A percentile compares a stretch with the other conserved stretches of the same genome.
Conservation (phyloP, 2,113 vertebrate species). For the Turnix velox region DNA sequence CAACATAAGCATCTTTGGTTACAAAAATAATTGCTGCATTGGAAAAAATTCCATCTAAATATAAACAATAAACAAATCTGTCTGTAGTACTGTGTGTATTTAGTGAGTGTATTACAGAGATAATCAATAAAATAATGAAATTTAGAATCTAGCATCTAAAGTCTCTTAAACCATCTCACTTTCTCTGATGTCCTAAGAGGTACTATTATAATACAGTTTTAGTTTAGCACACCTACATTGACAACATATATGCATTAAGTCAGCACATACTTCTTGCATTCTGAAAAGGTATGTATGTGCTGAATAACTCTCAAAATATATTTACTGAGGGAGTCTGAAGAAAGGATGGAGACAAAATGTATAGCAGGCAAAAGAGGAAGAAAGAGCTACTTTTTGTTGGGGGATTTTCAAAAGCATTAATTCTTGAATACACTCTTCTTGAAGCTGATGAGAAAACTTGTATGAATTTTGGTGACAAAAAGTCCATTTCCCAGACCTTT, state of each 20-base stretch:
- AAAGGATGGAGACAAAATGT: not conserved
- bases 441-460: slow-evolving; percentile 10
- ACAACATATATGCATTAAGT: not conserved
- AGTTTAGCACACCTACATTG: not conserved
- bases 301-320: not conserved
- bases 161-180: not conserved
- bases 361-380: not conserved
- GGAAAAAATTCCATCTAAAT: not conserved
- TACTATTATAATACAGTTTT: not conserved
- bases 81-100: not conserved
- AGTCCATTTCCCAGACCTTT: not conserved
- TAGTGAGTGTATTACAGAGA: not conserved
- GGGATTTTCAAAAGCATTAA: not conserved
- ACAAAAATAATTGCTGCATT: not conserved
- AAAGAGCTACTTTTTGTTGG: not conserved
- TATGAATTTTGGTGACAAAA: not conserved
- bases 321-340: not conserved
- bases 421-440: not conserved
- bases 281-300: not conserved
- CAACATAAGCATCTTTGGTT: not conserved
- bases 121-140: not conserved
- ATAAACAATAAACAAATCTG: not conserved
- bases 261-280: not conserved
- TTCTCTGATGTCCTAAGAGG: not conserved
- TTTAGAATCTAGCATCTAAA: not conserved